These are phyloP conservation scores for Cyphomyrmex costatus DNA, from an alignment of 1,140 invertebrate species.

Conservation along the genomic window DNA sequence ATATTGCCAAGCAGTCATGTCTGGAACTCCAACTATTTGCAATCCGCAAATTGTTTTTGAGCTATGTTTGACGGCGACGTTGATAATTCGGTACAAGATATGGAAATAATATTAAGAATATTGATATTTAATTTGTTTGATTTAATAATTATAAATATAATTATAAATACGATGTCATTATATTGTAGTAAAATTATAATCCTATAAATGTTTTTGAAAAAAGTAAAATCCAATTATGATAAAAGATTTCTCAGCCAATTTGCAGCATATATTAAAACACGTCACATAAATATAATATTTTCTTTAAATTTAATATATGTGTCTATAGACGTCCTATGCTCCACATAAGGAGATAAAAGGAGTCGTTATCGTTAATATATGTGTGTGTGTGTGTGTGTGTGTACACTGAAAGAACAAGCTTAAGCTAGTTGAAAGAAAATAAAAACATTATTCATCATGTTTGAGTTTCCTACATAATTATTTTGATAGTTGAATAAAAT, in stretches of 20 bases:
- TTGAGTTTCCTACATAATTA: no score
- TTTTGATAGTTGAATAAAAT: no score
- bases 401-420: no score
- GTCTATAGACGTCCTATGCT: no score
- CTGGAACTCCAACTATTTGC: constrained; percentile 14
- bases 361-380: no score
- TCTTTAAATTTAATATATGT: not conserved
- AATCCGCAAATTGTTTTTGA: constrained; percentile 36
- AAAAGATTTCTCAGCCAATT: not conserved
- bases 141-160: not conserved
- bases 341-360: no score
- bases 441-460: no score
- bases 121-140: not conserved
- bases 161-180: not conserved
- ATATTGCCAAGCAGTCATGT: constrained; percentile 18
- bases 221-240: not conserved
- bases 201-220: not conserved
- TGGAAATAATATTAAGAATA: not conserved
- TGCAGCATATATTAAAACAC: not conserved
- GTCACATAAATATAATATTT: not conserved
- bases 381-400: no score
- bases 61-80: not conserved
- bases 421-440: no score
- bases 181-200: not conserved
- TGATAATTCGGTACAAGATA: not conserved